Percentiles rank a stretch among this genome's conserved stretches.
These are phyloP conservation scores for Esox niger DNA, from an alignment of 2,113 vertebrate species.

Conservation along the genomic window DNA sequence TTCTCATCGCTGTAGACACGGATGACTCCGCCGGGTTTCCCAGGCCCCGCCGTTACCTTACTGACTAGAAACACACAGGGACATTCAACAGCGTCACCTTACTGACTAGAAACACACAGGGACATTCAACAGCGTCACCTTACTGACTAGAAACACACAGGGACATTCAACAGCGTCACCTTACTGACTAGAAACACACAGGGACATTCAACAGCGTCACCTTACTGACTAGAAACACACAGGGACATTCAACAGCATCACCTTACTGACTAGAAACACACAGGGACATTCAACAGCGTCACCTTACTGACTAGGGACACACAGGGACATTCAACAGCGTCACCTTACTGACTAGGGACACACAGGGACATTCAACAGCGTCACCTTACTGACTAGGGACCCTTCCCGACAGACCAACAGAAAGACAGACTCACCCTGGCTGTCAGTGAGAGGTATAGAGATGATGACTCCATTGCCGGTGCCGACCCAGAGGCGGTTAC, in stretches of 20 bases:
- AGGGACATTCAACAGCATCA: no score
- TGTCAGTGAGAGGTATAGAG: conserved; percentile 88
- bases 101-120: no score
- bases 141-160: conserved; percentile 59
- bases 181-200: conserved; percentile 47
- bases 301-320: no score
- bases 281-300: no score
- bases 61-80: conserved; percentile 75
- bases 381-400: background rate
- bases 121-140: no score
- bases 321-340: conserved; percentile 27
- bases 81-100: no score
- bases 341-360: conserved; percentile 24
- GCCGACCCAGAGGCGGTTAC: conserved; percentile 88
- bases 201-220: no score
- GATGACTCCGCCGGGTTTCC: conserved; percentile 83
- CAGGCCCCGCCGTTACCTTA: conserved; percentile 76
- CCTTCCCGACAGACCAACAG: no score
- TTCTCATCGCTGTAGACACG: conserved; percentile 92
- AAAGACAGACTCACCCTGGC: conserved; percentile 67
- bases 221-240: no score
- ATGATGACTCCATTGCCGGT: conserved; percentile 93
- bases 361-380: conserved; percentile 34
- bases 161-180: background rate
- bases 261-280: conserved; percentile 80